Evolutionary conservation across 2,888 invertebrate species (phyloP).

Genomic region (Drosophila kokeensis): DNA sequence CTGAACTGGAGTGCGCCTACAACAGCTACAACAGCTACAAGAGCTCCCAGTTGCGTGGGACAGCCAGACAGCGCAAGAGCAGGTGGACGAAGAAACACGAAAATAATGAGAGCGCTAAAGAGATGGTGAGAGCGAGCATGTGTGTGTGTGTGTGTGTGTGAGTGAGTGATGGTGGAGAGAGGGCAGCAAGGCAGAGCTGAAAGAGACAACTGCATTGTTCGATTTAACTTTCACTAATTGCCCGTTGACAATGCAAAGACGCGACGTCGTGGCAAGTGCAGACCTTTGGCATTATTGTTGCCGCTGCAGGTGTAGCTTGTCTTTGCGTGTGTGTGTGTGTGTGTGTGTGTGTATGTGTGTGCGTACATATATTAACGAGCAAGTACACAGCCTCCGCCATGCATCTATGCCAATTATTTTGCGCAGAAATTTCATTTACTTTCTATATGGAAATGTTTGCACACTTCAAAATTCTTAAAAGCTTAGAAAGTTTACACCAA

Average conservation of each 20-base stretch:
- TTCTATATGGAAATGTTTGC: constrained; percentile 63
- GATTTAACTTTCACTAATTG: constrained; percentile 79
- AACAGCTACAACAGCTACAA: constrained; percentile 15
- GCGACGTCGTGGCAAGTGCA: constrained; percentile 27
- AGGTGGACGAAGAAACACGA: constrained; percentile 17
- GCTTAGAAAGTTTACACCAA: constrained; percentile 58
- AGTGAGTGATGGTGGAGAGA: constrained; percentile 3
- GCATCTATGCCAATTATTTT: constrained; percentile 57
- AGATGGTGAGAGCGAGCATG: background rate
- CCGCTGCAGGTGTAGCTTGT: constrained; percentile 42
- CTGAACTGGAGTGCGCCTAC: constrained; percentile 55
- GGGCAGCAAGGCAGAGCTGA: constrained; percentile 11
- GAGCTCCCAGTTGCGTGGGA: constrained; percentile 26
- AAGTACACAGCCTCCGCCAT: constrained; percentile 52
- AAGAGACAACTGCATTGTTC: constrained; percentile 67
- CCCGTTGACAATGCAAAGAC: constrained; percentile 71
- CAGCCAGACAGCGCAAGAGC: constrained; percentile 6
- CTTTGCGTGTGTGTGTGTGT: background rate
- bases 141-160: constrained; percentile 3
- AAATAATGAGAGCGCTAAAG: constrained; percentile 5
- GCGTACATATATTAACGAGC: constrained; percentile 44
- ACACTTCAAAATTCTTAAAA: constrained; percentile 58
- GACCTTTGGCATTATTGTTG: constrained; percentile 53
- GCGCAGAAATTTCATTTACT: constrained; percentile 59
- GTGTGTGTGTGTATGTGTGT: constrained; percentile 6